Evolutionary conservation across 2,888 invertebrate genomes (phyloP), one percentile per base, ranked within the genome.

Genomic region (Scrobipalpa costella): DNA sequence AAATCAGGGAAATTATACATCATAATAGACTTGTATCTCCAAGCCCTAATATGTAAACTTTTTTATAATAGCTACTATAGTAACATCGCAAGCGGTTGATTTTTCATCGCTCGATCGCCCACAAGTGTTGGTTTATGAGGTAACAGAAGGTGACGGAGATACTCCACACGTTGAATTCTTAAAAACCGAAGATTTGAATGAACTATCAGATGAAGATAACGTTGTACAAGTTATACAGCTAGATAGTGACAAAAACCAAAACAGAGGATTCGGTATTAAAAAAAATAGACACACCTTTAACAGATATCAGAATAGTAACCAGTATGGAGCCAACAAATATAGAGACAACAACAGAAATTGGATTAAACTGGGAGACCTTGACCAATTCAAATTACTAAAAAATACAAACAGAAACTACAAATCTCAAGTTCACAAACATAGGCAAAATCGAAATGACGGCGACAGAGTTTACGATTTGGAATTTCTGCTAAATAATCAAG

Each of bases 51-150:
- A 38, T 38, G n/a, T n/a, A n/a, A n/a, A 47, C 7, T n/a, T 15
- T 15, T 47, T 8, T 47, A n/a, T 47, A n/a, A 15, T 15, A 47
- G 47, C 47, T 2, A 47, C 15, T 7, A 15, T 21, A 7, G 19
- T 49, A 19, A 19, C 49, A 15, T 19, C 49, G 6, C 21, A 1
- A 49, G n/a, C 17, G 1, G 0, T 19, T 8, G 21, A 49, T 17
- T 15, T 19, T 49, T 19, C 1, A 17, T 8, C n/a, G n/a, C n/a
- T 7, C 7, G 8, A 49, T 27, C 27, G 27, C 17, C 57, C 57
- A 15, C 34, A 57, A 15, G 17, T 58, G 1, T 21, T 40, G 13
- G 21, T 58, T 2, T 58, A 58, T 21, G 58, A 58, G n/a, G 38
- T 58, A 40, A 13, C 17, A 3, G 40, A 58, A 38, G 21, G n/a